Percentiles rank a stretch among this genome's conserved stretches.
Evolutionary conservation across 2,113 vertebrate species (phyloP).

Genomic region (Spea multiplicata): DNA sequence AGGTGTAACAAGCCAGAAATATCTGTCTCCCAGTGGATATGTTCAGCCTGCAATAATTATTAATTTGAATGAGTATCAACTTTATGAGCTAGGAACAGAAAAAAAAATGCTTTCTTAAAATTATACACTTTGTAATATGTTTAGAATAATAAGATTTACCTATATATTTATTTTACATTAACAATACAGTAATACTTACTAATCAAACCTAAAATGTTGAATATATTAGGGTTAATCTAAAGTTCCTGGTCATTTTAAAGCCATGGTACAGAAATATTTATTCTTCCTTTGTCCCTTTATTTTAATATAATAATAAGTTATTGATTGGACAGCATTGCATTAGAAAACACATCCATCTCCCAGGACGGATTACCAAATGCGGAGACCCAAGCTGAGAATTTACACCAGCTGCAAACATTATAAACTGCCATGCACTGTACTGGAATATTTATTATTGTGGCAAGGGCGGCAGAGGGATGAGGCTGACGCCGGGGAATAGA

Average conservation of each 20-base stretch:
- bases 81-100: too few relatives aligned
- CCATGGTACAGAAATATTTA: conserved; percentile 38
- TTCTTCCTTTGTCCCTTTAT: conserved; percentile 39
- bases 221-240: conserved; percentile 26
- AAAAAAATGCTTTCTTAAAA: too few relatives aligned
- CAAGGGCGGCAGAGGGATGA: conserved; percentile 2
- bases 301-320: conserved; percentile 49
- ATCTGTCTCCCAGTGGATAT: too few relatives aligned
- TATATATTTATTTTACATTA: neutral
- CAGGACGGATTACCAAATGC: conserved; percentile 45
- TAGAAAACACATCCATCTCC: conserved; percentile 48
- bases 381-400: conserved; percentile 32
- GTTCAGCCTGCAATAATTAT: too few relatives aligned
- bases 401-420: conserved; percentile 45
- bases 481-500: neutral
- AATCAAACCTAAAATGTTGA: neutral
- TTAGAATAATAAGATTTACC: too few relatives aligned
- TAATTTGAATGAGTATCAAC: too few relatives aligned
- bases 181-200: neutral
- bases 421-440: conserved; percentile 35
- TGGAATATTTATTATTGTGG: conserved; percentile 40
- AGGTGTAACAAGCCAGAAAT: too few relatives aligned
- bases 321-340: conserved; percentile 46
- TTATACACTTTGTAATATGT: too few relatives aligned
- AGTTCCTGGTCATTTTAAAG: neutral